Conservation (phyloP, 2,797 vertebrate species). For the Phrynocephalus forsythii region DNA sequence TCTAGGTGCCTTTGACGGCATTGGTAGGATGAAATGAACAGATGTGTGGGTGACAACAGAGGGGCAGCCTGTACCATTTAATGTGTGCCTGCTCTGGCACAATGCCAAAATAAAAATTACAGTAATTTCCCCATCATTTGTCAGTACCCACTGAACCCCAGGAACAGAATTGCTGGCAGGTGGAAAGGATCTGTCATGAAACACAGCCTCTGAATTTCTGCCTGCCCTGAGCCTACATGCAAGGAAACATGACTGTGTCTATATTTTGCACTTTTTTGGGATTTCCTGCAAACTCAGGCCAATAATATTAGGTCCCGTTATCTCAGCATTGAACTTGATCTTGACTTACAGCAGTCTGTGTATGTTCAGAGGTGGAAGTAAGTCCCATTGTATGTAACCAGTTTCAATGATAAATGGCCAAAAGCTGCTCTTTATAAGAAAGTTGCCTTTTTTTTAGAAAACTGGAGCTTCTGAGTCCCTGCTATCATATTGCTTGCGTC, state of each 20-base stretch:
- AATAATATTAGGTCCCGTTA: background rate
- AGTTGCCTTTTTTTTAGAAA: background rate
- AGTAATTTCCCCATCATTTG: slow-evolving; percentile 23
- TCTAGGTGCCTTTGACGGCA: background rate
- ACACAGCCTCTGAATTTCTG: background rate
- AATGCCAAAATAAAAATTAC: background rate
- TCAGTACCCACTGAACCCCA: background rate
- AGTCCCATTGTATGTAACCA: background rate
- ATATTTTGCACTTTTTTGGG: background rate
- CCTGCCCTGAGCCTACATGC: background rate
- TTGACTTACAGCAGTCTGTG: background rate
- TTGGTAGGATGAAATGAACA: slow-evolving; percentile 25
- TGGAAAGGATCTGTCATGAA: slow-evolving; percentile 7
- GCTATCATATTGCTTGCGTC: background rate
- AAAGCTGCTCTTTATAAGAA: background rate
- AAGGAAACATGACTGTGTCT: background rate
- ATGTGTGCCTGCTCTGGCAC: slow-evolving; percentile 15
- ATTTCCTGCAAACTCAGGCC: background rate
- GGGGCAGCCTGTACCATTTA: slow-evolving; percentile 30
- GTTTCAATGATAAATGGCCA: background rate
- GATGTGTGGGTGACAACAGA: slow-evolving; percentile 12
- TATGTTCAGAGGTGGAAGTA: background rate
- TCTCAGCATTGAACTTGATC: background rate
- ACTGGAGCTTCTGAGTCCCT: background rate
- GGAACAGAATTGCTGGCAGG: background rate